Base-by-base conservation (phyloP, 2,113 vertebrate species). In the Microcebus tavaratra region DNA sequence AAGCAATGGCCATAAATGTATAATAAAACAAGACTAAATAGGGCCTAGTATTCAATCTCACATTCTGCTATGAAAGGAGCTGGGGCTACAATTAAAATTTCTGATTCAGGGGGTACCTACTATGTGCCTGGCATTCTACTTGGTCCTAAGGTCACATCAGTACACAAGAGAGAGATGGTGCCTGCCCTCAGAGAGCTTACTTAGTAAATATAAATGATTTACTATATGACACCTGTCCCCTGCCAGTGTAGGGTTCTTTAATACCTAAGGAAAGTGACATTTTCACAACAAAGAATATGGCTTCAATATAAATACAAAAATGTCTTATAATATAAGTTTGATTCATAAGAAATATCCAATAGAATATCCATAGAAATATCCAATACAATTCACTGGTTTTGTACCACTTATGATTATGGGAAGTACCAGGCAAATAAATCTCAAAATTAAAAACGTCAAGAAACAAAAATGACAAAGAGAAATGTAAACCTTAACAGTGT, bases 401-500 rank as follows among this genome's bases (percentile, higher is more conserved):
- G 39, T 68, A 87, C 20, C 34, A 39, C 29, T 76, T 90, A 73
- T 48, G 34, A 8, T 36, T 57, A 89, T 27, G 7, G 42, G 88
- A 94, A 73, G 13, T 50, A 89, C 18, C 18, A 89, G 50, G 11
- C 31, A 93, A 17, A 79, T 39, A 82, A 36, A 92, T 65, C 75
- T 72, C 72, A 88, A 97, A 93, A 88, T 79, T 48, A 86, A 81
- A 95, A 63, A 67, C 39, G 29, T 42, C 84, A 90, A 59, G n/a
- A 17, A 78, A 90, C 6, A 94, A 15, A 86, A 89, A 86, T 63
- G 29, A 84, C 67, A 78, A 25, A 70, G 12, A 90, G 12, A 96
- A 94, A 75, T 1, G 27, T 50, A 34, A 84, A 82, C 91, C 90
- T 85, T 90, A 72, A 96, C 2, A 89, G 6, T 39, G 18, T 17